Conservation (phyloP, 2,888 invertebrate species). For the Agapostemon virescens region DNA sequence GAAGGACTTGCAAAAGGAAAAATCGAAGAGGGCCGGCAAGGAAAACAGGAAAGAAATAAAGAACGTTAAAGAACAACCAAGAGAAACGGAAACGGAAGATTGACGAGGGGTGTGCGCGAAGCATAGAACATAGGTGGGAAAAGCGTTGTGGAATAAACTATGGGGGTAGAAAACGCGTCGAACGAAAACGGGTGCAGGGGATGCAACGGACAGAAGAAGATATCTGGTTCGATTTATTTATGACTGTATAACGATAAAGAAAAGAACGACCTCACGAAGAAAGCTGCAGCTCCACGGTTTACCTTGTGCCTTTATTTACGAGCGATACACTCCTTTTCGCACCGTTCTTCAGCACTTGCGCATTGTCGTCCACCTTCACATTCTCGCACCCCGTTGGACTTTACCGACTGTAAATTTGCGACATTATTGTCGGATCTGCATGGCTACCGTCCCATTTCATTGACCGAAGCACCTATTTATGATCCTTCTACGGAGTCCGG, state of each 20-base stretch:
- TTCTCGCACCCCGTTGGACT: constrained; percentile 54
- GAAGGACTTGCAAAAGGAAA: background rate
- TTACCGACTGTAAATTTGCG: constrained; percentile 65
- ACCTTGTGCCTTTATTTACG: constrained; percentile 51
- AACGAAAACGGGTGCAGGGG: background rate
- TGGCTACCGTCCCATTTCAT: constrained; percentile 43
- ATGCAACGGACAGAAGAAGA: constrained; percentile 10
- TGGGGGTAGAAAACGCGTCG: background rate
- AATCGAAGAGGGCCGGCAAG: background rate
- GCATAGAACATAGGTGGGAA: background rate
- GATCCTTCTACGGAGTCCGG: constrained; percentile 16
- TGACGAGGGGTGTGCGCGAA: constrained; percentile 2
- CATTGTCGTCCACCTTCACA: constrained; percentile 45
- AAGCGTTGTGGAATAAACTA: constrained; percentile 11
- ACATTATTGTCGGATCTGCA: constrained; percentile 54
- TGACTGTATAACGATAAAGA: constrained; percentile 64
- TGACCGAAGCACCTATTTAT: constrained; percentile 41
- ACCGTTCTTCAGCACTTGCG: constrained; percentile 43
- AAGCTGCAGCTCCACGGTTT: constrained; percentile 46
- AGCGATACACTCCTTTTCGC: constrained; percentile 49
- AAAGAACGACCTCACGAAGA: constrained; percentile 55
- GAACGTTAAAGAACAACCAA: constrained; percentile 1
- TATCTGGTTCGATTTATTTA: constrained; percentile 69
- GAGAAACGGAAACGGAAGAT: constrained; percentile 1
- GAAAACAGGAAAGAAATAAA: constrained; percentile 26